Evolutionary conservation across 2,113 vertebrate genomes (phyloP).

Genomic region (Mionectes macconnelli): DNA sequence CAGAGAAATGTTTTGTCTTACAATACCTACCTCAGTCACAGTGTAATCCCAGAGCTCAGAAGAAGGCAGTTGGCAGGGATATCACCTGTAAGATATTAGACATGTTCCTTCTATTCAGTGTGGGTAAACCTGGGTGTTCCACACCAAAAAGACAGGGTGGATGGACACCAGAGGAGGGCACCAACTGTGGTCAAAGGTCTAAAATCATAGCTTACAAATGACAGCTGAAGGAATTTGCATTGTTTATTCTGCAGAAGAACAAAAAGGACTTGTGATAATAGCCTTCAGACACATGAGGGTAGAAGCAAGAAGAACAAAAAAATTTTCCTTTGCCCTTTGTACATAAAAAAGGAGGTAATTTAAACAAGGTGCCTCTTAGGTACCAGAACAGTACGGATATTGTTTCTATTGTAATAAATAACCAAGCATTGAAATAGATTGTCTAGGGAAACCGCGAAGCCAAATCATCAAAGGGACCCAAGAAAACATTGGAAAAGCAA

Average conservation of each 20-base stretch:
- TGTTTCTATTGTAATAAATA: background rate
- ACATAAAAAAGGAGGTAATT: background rate
- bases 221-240: background rate
- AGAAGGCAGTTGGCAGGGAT: background rate
- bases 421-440: background rate
- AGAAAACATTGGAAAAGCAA: background rate
- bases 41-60: background rate
- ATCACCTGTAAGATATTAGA: background rate
- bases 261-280: background rate
- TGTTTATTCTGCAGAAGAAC: background rate
- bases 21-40: background rate
- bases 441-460: background rate
- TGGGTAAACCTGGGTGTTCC: background rate
- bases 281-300: background rate
- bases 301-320: background rate
- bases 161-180: background rate
- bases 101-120: background rate
- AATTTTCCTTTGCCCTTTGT: background rate
- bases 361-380: background rate
- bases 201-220: background rate
- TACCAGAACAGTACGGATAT: background rate
- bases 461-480: background rate
- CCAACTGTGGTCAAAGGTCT: background rate
- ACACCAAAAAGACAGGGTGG: background rate
- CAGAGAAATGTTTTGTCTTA: background rate